Percentiles rank a stretch among this genome's conserved stretches.
These are phyloP conservation scores for Hippopotamus amphibius DNA, from an alignment of 2,113 vertebrate genomes.

Conservation along the genomic window DNA sequence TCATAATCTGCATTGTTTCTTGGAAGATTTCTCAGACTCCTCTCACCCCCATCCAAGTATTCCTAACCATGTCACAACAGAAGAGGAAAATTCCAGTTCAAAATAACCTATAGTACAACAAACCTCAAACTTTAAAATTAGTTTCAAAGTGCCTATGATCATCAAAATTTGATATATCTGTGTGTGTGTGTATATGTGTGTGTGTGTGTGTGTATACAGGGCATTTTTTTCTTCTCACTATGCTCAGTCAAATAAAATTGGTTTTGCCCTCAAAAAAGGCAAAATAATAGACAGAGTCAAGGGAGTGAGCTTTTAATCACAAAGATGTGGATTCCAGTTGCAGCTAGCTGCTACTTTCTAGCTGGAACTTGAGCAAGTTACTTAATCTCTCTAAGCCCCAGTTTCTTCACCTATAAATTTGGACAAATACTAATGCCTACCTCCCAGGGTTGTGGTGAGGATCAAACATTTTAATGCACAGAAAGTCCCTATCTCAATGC, in stretches of 20 bases:
- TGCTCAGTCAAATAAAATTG: slow-evolving; percentile 19
- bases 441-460: neutral
- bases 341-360: neutral
- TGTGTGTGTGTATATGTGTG: neutral
- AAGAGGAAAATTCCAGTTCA: slow-evolving; percentile 41
- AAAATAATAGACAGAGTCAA: neutral
- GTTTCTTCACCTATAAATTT: slow-evolving; percentile 27
- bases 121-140: slow-evolving; percentile 14
- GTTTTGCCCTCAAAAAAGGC: neutral
- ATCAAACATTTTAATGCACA: slow-evolving; percentile 7
- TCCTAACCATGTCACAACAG: neutral
- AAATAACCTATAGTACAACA: neutral
- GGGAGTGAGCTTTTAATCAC: neutral
- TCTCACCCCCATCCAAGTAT: neutral
- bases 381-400: neutral
- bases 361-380: slow-evolving; percentile 9
- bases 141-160: slow-evolving; percentile 38
- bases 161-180: neutral
- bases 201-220: neutral
- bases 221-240: neutral
- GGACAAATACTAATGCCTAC: neutral
- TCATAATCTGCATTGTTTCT: neutral
- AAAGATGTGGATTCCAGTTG: neutral
- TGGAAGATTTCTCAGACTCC: neutral
- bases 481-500: neutral